phyloP scores from a whole-genome alignment of 1,140 invertebrate genomes.

The Tribolium madens region DNA sequence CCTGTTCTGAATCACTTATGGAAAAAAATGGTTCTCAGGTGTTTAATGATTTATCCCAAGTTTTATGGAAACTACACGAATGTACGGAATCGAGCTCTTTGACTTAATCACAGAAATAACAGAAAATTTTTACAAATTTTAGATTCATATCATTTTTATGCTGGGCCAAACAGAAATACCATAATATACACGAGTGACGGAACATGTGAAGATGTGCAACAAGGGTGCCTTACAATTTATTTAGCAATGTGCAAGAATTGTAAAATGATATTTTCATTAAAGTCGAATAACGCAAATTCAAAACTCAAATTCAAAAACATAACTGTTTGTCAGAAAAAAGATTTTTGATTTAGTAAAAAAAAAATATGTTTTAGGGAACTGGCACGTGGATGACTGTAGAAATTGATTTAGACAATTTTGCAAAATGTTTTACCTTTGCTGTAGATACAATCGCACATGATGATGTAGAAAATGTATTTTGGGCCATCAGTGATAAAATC shows the following conservation, averaged over 20 bases:
- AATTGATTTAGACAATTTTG: background rate
- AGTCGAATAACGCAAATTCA: background rate
- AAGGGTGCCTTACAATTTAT: background rate
- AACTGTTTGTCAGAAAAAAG: background rate
- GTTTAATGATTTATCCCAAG: too few species aligned
- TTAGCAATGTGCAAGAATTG: background rate
- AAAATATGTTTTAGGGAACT: background rate
- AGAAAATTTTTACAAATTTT: background rate
- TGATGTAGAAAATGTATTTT: background rate
- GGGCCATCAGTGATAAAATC: background rate
- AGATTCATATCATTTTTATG: background rate
- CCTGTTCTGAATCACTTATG: background rate
- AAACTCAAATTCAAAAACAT: background rate
- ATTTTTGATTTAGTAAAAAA: background rate
- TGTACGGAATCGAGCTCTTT: too few species aligned
- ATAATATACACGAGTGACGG: background rate
- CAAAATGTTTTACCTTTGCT: background rate
- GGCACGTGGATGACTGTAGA: background rate
- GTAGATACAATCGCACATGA: background rate
- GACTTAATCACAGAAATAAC: too few species aligned
- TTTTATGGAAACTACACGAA: too few species aligned
- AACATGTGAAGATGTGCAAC: background rate
- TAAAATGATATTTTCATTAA: background rate
- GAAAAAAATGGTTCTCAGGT: too few species aligned
- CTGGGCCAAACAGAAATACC: background rate